phyloP scores from a whole-genome alignment of 1,140 invertebrate genomes.

The Formica exsecta region DNA sequence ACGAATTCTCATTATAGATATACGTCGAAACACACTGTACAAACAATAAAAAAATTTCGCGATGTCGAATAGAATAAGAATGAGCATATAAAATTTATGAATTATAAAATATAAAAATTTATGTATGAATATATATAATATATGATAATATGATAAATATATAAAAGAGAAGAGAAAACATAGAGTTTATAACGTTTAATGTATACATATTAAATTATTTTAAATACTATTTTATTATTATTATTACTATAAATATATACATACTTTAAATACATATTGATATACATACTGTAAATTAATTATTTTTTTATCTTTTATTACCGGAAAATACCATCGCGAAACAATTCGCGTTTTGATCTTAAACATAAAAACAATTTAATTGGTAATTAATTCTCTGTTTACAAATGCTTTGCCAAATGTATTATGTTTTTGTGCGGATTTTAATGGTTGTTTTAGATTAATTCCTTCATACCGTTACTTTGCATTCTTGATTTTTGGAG shows the following conservation, averaged over 20 bases:
- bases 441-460: not conserved
- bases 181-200: too few species aligned
- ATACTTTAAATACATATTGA: too few species aligned
- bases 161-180: too few species aligned
- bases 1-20: not conserved
- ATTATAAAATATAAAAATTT: not conserved
- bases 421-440: not conserved
- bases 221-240: too few species aligned
- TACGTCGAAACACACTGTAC: not conserved
- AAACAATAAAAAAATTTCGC: not conserved
- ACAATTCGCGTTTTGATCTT: too few species aligned
- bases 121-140: not conserved
- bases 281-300: too few species aligned
- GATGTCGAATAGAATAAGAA: not conserved
- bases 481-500: not conserved
- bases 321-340: too few species aligned
- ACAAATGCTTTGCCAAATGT: not conserved
- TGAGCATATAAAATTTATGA: not conserved
- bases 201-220: too few species aligned
- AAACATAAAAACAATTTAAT: not conserved
- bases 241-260: too few species aligned
- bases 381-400: not conserved
- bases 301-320: too few species aligned
- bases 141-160: not conserved
- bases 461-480: not conserved